A percentile compares a stretch with the other conserved stretches of the same genome.
Conservation (phyloP, 2,797 vertebrate species). For the Melanotaenia boesemani region DNA sequence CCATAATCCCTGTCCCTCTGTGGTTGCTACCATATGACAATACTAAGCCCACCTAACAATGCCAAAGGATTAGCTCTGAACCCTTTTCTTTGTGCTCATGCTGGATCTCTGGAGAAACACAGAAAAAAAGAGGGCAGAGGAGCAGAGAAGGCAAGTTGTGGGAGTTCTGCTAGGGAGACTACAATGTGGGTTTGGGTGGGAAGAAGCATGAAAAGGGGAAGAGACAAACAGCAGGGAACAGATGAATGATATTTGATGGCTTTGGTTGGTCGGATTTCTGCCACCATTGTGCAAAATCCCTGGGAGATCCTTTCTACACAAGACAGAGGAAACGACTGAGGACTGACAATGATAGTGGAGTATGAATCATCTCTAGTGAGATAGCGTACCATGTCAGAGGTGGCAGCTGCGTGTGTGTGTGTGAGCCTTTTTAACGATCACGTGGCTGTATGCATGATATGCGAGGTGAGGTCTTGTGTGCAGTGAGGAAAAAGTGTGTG, state of each 20-base stretch:
- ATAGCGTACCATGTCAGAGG: constrained; percentile 46
- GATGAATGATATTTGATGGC: constrained; percentile 60
- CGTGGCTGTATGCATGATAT: constrained; percentile 46
- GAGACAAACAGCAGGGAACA: constrained; percentile 23
- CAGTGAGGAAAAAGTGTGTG: constrained; percentile 20
- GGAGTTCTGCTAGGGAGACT: constrained; percentile 32
- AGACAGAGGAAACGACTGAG: constrained; percentile 54
- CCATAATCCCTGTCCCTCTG: constrained; percentile 71
- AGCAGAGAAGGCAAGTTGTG: constrained; percentile 31
- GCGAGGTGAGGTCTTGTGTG: constrained; percentile 40
- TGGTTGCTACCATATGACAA: constrained; percentile 65
- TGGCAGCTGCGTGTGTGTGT: constrained; percentile 49
- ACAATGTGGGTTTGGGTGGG: constrained; percentile 24
- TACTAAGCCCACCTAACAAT: constrained; percentile 69
- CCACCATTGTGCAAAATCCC: constrained; percentile 57
- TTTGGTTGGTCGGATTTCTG: constrained; percentile 50
- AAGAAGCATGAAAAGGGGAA: constrained; percentile 29
- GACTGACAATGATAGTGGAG: constrained; percentile 58
- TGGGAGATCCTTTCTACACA: constrained; percentile 46
- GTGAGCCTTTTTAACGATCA: constrained; percentile 36
- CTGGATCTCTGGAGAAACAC: constrained; percentile 52
- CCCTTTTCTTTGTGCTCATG: constrained; percentile 66
- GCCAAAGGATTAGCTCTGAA: constrained; percentile 70
- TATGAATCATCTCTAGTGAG: constrained; percentile 56
- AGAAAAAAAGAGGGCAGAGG: constrained; percentile 39